Evolutionary conservation across 1,140 invertebrate species (phyloP), one percentile per base, ranked within the genome.

Genomic region (Musca domestica): DNA sequence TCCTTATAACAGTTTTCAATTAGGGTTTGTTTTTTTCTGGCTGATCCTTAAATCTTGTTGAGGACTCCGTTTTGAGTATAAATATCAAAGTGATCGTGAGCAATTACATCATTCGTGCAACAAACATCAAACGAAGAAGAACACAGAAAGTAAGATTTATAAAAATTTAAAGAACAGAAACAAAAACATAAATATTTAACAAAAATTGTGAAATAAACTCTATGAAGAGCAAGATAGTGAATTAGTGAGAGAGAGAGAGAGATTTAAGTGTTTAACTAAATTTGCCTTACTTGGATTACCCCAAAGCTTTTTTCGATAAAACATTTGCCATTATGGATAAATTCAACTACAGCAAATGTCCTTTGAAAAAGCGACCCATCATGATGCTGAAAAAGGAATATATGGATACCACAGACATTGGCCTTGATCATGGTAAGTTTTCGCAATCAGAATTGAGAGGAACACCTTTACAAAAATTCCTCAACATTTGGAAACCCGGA

Each of bases 361-460:
- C 93, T 78, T 86, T 95, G 27, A 95, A 95, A 81, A 95, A 95
- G 85, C 87, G 93, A 78, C 93, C 93, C 51, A 90, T 94, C 73
- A 84, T 85, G 22, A 48, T 78, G 64, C 0, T 58, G 89, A 20
- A 83, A 86, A 74, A 85, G 85, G 72, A 78, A 61, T 76, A 84
- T 83, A 49, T 56, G 6, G 4, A 46, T 14, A 25, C 7, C 1
- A 20, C 54, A 34, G 48, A 67, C 17, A 52, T 9, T 61, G 74
- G 69, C 54, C 72, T 80, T 23, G 71, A 74, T 67, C 74, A 76
- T 63, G 78, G 78, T 80, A 58, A 66, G 75, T 75, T 66, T 9
- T 1, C n/a, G n/a, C n/a, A n/a, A n/a, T 17, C 6, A 41, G 4
- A 30, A 52, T 41, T 41, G 9, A 30, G 9, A 30, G 3, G 9